A percentile compares a stretch with the other conserved stretches of the same genome.
Evolutionary conservation across 2,113 vertebrate species (phyloP).

Genomic region (Aspiorhynchus laticeps): DNA sequence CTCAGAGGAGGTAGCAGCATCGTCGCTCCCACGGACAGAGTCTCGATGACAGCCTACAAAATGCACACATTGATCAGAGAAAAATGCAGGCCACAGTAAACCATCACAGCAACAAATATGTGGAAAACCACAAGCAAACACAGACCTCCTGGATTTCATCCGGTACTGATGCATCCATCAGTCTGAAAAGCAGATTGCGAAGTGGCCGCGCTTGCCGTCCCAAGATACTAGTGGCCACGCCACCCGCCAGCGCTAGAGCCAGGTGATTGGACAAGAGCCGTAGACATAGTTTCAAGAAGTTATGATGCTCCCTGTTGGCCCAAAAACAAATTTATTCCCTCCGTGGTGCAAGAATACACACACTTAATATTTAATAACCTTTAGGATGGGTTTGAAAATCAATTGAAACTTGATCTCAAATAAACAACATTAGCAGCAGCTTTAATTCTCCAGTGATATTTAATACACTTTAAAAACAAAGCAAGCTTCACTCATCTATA

Average conservation of each 20-base stretch:
- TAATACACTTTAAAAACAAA: slow-evolving; percentile 4
- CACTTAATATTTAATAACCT: slow-evolving; percentile 5
- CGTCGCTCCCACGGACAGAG: slow-evolving; percentile 96
- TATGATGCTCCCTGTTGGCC: slow-evolving; percentile 89
- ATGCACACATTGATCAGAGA: slow-evolving; percentile 8
- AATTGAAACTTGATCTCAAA: neutral
- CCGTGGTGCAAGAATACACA: neutral
- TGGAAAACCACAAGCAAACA: slow-evolving; percentile 25
- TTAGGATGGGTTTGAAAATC: neutral
- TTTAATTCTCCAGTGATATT: neutral
- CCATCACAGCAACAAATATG: neutral
- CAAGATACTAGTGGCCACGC: slow-evolving; percentile 96
- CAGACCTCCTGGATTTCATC: slow-evolving; percentile 96
- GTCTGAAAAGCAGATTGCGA: slow-evolving; percentile 91
- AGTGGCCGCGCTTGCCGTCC: slow-evolving; percentile 93
- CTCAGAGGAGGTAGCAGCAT: slow-evolving; percentile 95
- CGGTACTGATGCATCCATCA: slow-evolving; percentile 98
- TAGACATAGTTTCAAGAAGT: slow-evolving; percentile 93
- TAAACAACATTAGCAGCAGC: neutral
- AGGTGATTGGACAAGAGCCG: slow-evolving; percentile 96
- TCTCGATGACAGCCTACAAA: slow-evolving; percentile 93
- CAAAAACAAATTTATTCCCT: neutral
- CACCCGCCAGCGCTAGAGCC: slow-evolving; percentile 92
- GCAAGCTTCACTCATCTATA: neutral
- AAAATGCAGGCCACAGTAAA: neutral